Percentiles rank a stretch among this genome's conserved stretches.
Evolutionary conservation across 2,888 invertebrate species (phyloP).

Genomic region (Ochropacha duplaris): DNA sequence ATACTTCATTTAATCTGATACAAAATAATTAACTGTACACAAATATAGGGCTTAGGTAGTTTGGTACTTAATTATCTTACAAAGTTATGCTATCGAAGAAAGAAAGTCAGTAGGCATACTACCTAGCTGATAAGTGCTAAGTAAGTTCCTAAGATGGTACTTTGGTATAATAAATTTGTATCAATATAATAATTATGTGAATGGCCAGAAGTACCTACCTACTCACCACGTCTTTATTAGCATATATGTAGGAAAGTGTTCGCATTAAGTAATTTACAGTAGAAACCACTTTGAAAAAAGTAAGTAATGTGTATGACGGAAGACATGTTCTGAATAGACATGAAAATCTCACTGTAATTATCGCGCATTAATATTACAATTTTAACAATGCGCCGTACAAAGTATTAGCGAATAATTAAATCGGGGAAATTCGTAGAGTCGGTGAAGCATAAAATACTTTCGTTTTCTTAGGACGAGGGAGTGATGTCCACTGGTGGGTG

Average conservation of each 20-base stretch:
- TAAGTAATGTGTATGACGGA: conserved; percentile 45
- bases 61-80: too few relatives aligned
- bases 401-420: conserved; percentile 67
- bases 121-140: too few relatives aligned
- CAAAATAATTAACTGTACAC: too few relatives aligned
- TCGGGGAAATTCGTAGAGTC: conserved; percentile 68
- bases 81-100: too few relatives aligned
- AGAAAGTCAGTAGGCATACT: too few relatives aligned
- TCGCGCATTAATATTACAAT: conserved; percentile 47
- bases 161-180: too few relatives aligned
- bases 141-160: too few relatives aligned
- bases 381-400: conserved; percentile 55
- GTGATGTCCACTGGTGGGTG: conserved; percentile 40
- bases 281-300: not conserved
- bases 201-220: conserved; percentile 14
- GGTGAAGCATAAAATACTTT: conserved; percentile 75
- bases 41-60: too few relatives aligned
- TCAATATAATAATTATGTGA: not conserved
- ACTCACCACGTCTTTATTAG: conserved; percentile 7
- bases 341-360: conserved; percentile 47
- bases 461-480: conserved; percentile 72
- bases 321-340: conserved; percentile 49
- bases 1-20: too few relatives aligned
- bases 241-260: not conserved
- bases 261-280: not conserved